A percentile compares a stretch with the other conserved stretches of the same genome.
phyloP scores from a whole-genome alignment of 2,888 invertebrate species.

The Lagria hirta region DNA sequence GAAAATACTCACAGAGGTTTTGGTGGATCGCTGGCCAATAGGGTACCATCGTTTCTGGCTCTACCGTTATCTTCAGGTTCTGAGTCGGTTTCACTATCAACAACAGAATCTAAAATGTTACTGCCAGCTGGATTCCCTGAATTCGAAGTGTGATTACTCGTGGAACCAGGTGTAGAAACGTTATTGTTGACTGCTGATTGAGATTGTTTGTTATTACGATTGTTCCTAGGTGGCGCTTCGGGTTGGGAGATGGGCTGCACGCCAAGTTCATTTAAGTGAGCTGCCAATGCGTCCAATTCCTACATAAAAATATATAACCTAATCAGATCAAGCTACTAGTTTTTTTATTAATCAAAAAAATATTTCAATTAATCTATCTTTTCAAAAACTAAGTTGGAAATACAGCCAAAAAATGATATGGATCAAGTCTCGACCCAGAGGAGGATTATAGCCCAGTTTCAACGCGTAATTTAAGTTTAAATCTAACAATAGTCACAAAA shows the following conservation, averaged over 20 bases:
- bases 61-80: slow-evolving; percentile 81
- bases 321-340: too few relatives aligned
- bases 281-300: slow-evolving; percentile 96
- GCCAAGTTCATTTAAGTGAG: slow-evolving; percentile 92
- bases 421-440: too few relatives aligned
- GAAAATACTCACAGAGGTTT: slow-evolving; percentile 83
- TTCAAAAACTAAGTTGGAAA: too few relatives aligned
- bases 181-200: slow-evolving; percentile 47
- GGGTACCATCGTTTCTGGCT: slow-evolving; percentile 87
- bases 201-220: slow-evolving; percentile 50
- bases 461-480: too few relatives aligned
- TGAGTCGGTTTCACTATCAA: slow-evolving; percentile 78
- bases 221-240: slow-evolving; percentile 71
- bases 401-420: too few relatives aligned
- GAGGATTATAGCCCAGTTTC: too few relatives aligned
- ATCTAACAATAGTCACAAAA: too few relatives aligned
- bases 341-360: too few relatives aligned
- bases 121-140: slow-evolving; percentile 45
- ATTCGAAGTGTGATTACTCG: slow-evolving; percentile 42
- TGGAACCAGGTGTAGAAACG: slow-evolving; percentile 46
- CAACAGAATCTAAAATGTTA: slow-evolving; percentile 66
- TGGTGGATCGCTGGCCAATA: slow-evolving; percentile 94
- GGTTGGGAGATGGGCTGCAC: slow-evolving; percentile 64
- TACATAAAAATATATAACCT: slow-evolving; percentile 55
- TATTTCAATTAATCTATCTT: too few relatives aligned